Evolutionary conservation across 1,140 invertebrate genomes (phyloP), one percentile per base, ranked within the genome.

Genomic region (Heliconius eleuchia): DNA sequence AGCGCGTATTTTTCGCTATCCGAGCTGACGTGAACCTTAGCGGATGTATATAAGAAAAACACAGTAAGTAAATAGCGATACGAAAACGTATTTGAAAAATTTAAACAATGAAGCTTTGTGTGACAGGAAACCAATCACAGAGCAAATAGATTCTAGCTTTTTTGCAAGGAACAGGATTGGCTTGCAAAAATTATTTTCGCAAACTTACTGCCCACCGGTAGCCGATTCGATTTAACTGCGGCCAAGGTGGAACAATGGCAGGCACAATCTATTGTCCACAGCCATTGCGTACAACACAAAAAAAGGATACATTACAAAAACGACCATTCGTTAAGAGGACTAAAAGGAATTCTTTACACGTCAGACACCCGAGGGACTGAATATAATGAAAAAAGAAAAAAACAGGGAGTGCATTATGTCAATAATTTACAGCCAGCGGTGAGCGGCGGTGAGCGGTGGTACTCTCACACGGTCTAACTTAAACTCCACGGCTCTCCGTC

Each of bases 151-250:
- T 80, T 85, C 85, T 79, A 11, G 71, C 30, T 0, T 72, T 42
- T 72, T 72, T 72, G 71, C 71, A 88, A 88, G 88, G 86, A 75
- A 84, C 81, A 83, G 84, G 87, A 94, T 94, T 94, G 93, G 93
- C 86, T 93, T 93, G 92, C 92, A 89, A 94, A 94, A 93, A 93
- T 91, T 79, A 91, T 94, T 87, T 94, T 92, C 79, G 91, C 92
- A 89, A 92, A 86, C 81, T 78, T 78, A 73, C 78, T 80, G 85
- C 88, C 88, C 85, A 86, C 88, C 88, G 86, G 91, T 93, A 93
- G 89, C 89, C 77, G 84, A 50, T 0, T 66, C 23, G 27, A 30
- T 66, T 66, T 66, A 66, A 16, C 80, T 84, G 85, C 85, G 80
- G 85, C 78, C 83, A 80, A 86, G 84, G 81, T 85, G 84, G 80